A percentile compares a stretch with the other conserved stretches of the same genome.
Evolutionary conservation across 2,797 vertebrate species (phyloP).

Genomic region (Phataginus tetradactyla): DNA sequence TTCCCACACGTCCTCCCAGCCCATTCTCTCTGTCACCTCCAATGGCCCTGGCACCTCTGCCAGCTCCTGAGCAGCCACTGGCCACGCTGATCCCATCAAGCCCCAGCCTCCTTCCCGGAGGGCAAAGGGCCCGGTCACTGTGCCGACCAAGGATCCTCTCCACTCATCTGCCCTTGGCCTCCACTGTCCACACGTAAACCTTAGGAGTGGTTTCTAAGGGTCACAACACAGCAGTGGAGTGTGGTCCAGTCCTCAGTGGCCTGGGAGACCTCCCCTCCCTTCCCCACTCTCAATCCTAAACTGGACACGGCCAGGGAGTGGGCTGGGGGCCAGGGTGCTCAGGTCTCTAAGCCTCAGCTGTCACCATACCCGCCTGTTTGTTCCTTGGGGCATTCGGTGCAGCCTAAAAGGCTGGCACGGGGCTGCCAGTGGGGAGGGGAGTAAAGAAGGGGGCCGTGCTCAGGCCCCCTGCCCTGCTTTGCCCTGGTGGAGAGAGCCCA

Average conservation of each 20-base stretch:
- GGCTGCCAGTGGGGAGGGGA: neutral
- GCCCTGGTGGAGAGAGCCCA: neutral
- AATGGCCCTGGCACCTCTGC: neutral
- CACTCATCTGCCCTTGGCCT: neutral
- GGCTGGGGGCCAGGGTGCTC: neutral
- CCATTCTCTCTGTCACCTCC: neutral
- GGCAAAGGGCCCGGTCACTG: neutral
- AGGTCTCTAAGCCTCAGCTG: slow-evolving; percentile 73
- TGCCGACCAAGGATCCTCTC: neutral
- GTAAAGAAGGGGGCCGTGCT: neutral
- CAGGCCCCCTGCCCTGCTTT: neutral
- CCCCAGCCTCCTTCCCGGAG: neutral
- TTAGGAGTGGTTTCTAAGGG: neutral
- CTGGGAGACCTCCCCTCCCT: neutral
- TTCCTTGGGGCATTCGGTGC: slow-evolving; percentile 43
- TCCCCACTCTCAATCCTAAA: neutral
- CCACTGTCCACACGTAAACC: rapidly evolving
- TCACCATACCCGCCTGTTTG: slow-evolving; percentile 60
- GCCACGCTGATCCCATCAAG: neutral
- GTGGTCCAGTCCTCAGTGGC: neutral
- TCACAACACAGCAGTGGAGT: neutral
- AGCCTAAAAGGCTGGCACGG: neutral
- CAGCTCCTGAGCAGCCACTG: neutral
- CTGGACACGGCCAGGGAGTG: neutral
- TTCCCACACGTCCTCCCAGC: neutral